phyloP scores from a whole-genome alignment of 2,797 vertebrate genomes.

The Danio albolineatus region DNA sequence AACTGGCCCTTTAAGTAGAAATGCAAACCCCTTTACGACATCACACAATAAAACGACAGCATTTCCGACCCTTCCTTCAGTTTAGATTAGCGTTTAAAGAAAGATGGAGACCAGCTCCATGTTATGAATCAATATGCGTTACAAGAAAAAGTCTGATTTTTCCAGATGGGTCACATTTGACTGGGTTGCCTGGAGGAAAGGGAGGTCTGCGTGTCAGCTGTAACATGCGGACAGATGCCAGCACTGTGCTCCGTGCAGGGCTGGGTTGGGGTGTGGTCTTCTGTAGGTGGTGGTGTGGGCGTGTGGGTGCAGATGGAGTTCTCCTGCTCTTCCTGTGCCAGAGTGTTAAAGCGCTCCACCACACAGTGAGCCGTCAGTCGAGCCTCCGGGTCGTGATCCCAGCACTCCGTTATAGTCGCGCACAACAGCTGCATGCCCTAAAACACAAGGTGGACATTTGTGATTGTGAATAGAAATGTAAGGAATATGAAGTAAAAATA shows the following conservation, averaged over 20 bases:
- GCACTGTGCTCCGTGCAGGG: constrained; percentile 42
- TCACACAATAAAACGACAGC: constrained; percentile 10
- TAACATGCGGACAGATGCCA: constrained; percentile 34
- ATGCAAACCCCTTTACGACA: neutral
- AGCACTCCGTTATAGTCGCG: constrained; percentile 88
- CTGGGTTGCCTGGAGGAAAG: constrained; percentile 48
- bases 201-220: constrained; percentile 49
- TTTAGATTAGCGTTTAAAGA: constrained; percentile 39
- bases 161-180: constrained; percentile 59
- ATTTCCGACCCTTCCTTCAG: neutral
- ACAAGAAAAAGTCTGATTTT: constrained; percentile 59
- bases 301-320: constrained; percentile 27
- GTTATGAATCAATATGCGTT: constrained; percentile 54
- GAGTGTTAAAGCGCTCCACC: constrained; percentile 84
- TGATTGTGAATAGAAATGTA: neutral
- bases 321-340: constrained; percentile 76
- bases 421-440: constrained; percentile 89
- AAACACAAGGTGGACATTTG: neutral
- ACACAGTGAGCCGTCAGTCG: constrained; percentile 90
- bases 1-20: too few relatives aligned
- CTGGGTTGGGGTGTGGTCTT: constrained; percentile 47
- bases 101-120: constrained; percentile 67
- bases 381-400: constrained; percentile 93
- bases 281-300: constrained; percentile 31
- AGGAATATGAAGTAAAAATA: too few relatives aligned